Percentiles rank a stretch among this genome's conserved stretches.
phyloP scores from a whole-genome alignment of 2,113 vertebrate species.

The Ammodytes dubius region DNA sequence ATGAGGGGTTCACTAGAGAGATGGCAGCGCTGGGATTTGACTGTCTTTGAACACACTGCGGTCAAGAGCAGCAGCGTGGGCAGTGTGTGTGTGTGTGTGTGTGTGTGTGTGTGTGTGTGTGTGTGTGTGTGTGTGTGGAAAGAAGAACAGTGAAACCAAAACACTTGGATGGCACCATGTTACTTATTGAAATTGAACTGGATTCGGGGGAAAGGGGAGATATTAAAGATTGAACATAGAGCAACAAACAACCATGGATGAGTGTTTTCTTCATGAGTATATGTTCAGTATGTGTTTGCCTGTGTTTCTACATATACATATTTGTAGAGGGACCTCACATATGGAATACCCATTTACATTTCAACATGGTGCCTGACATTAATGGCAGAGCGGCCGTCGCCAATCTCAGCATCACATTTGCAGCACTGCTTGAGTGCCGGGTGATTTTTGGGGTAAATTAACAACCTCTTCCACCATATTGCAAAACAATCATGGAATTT shows the following conservation, averaged over 20 bases:
- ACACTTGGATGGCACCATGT: not conserved
- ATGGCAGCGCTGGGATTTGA: slow-evolving; percentile 49
- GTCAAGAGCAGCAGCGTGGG: slow-evolving; percentile 54
- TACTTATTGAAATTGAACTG: not conserved
- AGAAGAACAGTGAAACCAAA: not conserved
- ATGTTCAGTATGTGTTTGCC: not conserved
- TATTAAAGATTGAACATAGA: slow-evolving; percentile 36
- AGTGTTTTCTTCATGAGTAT: slow-evolving; percentile 7
- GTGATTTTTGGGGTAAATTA: not conserved
- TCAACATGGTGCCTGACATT: slow-evolving; percentile 61
- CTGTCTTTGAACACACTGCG: slow-evolving; percentile 50
- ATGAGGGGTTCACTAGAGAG: slow-evolving; percentile 70
- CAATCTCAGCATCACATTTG: not conserved
- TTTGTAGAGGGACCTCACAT: not conserved
- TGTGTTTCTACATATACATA: not conserved
- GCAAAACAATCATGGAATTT: slow-evolving; percentile 3
- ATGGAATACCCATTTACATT: slow-evolving; percentile 54
- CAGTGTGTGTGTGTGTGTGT: slow-evolving; percentile 18
- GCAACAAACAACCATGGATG: not conserved
- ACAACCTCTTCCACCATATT: slow-evolving; percentile 2
- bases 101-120: slow-evolving; percentile 17
- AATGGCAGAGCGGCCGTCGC: slow-evolving; percentile 45
- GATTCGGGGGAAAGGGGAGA: not conserved
- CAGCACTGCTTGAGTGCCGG: not conserved
- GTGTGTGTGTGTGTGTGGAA: not conserved